A percentile compares a stretch with the other conserved stretches of the same genome.
Evolutionary conservation across 2,888 invertebrate species (phyloP).

Genomic region (Ferdinandea cuprea): DNA sequence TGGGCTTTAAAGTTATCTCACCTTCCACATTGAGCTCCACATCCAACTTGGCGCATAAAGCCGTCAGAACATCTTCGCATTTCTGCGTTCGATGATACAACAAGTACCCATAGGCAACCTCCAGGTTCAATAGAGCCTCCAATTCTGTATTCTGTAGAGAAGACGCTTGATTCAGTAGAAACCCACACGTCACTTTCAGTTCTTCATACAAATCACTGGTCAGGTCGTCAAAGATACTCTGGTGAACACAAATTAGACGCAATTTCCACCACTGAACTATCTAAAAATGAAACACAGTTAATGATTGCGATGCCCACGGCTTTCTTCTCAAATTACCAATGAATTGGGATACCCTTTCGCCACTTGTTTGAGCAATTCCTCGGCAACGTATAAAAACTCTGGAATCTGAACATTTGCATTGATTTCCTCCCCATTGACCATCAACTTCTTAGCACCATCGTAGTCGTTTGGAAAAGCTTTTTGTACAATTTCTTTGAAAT

Average conservation of each 20-base stretch:
- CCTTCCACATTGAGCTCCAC: constrained; percentile 89
- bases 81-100: constrained; percentile 89
- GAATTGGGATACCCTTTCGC: constrained; percentile 79
- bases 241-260: constrained; percentile 89
- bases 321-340: constrained; percentile 11
- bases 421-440: constrained; percentile 86
- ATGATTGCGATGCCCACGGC: constrained; percentile 5
- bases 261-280: constrained; percentile 87
- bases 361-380: constrained; percentile 82
- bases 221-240: constrained; percentile 89
- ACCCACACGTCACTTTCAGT: constrained; percentile 76
- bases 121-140: constrained; percentile 84
- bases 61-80: constrained; percentile 87
- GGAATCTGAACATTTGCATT: constrained; percentile 86
- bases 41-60: constrained; percentile 86
- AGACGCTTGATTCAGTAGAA: constrained; percentile 77
- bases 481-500: constrained; percentile 83
- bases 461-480: constrained; percentile 74
- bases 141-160: constrained; percentile 80
- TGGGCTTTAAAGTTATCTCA: too few relatives aligned
- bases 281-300: constrained; percentile 59
- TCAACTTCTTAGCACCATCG: constrained; percentile 76
- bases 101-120: constrained; percentile 87
- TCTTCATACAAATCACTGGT: constrained; percentile 86
- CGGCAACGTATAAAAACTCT: constrained; percentile 82